Percentiles rank a stretch among this genome's conserved stretches.
phyloP scores from a whole-genome alignment of 1,140 invertebrate species.

The Cherax quadricarinatus region DNA sequence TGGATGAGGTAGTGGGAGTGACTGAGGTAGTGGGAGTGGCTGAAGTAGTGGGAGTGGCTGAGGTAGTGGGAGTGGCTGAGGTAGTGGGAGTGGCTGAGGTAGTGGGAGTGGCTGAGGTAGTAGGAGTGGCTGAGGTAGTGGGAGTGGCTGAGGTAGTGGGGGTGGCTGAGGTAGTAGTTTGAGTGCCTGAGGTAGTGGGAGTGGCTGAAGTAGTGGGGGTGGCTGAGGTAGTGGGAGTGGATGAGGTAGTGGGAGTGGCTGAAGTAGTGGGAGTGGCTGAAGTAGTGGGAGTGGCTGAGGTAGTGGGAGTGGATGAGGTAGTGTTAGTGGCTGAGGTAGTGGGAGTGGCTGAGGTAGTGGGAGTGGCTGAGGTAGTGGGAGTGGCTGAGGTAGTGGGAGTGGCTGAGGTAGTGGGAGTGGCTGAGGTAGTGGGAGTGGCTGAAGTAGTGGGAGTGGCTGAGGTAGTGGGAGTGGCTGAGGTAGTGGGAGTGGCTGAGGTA shows the following conservation, averaged over 20 bases:
- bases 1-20: background rate
- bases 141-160: background rate
- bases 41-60: background rate
- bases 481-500: background rate
- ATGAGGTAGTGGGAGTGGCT: background rate
- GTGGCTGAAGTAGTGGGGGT: background rate
- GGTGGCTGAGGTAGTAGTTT: background rate
- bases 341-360: background rate
- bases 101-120: background rate
- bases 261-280: background rate
- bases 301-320: background rate
- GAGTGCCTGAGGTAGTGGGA: background rate
- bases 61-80: background rate
- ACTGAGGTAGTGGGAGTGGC: background rate
- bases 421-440: background rate
- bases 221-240: background rate
- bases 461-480: background rate
- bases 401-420: background rate
- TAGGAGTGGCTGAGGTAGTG: background rate
- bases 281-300: background rate
- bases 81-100: background rate
- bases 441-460: background rate
- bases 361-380: background rate
- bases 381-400: background rate
- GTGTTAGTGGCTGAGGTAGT: no score